Conservation (phyloP, 2,888 invertebrate genomes). For the Melanchra persicariae region DNA sequence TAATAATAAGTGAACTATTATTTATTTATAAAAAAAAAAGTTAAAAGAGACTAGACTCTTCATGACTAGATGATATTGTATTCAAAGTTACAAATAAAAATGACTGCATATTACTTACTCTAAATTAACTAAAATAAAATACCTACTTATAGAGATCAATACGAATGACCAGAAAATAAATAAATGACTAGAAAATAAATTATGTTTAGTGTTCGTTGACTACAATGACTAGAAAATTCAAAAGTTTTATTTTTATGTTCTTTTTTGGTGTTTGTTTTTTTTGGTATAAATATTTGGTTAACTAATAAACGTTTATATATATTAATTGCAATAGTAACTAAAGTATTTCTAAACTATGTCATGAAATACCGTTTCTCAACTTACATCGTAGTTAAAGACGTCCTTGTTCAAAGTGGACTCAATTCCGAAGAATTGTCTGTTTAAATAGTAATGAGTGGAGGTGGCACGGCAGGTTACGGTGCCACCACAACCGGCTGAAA, state of each 20-base stretch:
- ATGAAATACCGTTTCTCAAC: not conserved
- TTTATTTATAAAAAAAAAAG: not conserved
- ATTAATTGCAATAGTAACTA: no score
- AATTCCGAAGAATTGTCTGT: slow-evolving; percentile 72
- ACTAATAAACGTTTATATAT: not conserved
- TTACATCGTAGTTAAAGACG: slow-evolving; percentile 25
- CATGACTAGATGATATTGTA: slow-evolving; percentile 16
- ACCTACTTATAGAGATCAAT: slow-evolving; percentile 31
- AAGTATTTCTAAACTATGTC: not conserved
- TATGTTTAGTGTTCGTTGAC: not conserved
- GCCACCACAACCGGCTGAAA: slow-evolving; percentile 20
- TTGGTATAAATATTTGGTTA: not conserved
- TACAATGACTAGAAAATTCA: slow-evolving; percentile 19
- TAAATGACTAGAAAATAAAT: not conserved
- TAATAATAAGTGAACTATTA: not conserved
- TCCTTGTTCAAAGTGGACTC: slow-evolving; percentile 66
- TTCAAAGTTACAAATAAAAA: no score
- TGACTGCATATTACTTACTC: not conserved
- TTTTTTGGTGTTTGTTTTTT: slow-evolving; percentile 13
- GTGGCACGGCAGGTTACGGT: slow-evolving; percentile 16
- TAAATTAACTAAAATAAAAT: not conserved
- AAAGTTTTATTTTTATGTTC: not conserved
- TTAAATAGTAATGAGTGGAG: slow-evolving; percentile 85
- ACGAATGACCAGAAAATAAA: slow-evolving; percentile 12
- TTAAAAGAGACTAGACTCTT: not conserved